Base-by-base conservation (phyloP, 2,113 vertebrate species). In the Marcusenius ussheri region DNA sequence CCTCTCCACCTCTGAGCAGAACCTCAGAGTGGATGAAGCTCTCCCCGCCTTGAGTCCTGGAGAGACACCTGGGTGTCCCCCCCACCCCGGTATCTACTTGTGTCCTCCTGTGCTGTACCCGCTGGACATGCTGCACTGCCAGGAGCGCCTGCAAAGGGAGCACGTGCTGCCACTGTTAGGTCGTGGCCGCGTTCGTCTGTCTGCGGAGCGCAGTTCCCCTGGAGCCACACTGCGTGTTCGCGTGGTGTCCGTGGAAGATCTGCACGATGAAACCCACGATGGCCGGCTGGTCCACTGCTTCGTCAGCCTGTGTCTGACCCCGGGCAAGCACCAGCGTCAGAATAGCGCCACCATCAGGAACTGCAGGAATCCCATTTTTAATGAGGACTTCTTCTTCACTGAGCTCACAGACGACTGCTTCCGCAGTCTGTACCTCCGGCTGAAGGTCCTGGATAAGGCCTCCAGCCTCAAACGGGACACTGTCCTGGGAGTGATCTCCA, bases 321-420 rank as follows among this genome's bases (percentile, higher is more conserved):
- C 96, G 0, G 96, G 95, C 85, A 96, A 95, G 90, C 91, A 93
- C 70, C 95, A 96, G 92, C 91, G 90, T 9, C 95, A 96, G 92
- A 88, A 94, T 90, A 95, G 95, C 8, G 91, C 95, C 90, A 94
- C 91, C 91, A 93, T 95, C 92, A 94, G 91, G 91, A 95, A 95
- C 91, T 94, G 94, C 91, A 87, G 89, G 27, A 91, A 89, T 77
- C 95, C 93, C 1, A 93, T 95, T 88, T 96, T 96, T 84, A 96
- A 96, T 89, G 95, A 96, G 91, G 95, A 96, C 70, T 96, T 96
- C 92, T 96, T 94, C 92, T 96, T 96, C 87, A 95, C 93, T 8
- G 93, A 94, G 50, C 94, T 95, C 62, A 92, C 89, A n/a, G 91
- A 88, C 2, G 90, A 93, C 9, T 91, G 91, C 51, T 89, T 96